Percentiles rank a stretch among this genome's conserved stretches.
These are phyloP conservation scores for Amyelois transitella DNA, from an alignment of 1,140 invertebrate species.

Conservation along the genomic window DNA sequence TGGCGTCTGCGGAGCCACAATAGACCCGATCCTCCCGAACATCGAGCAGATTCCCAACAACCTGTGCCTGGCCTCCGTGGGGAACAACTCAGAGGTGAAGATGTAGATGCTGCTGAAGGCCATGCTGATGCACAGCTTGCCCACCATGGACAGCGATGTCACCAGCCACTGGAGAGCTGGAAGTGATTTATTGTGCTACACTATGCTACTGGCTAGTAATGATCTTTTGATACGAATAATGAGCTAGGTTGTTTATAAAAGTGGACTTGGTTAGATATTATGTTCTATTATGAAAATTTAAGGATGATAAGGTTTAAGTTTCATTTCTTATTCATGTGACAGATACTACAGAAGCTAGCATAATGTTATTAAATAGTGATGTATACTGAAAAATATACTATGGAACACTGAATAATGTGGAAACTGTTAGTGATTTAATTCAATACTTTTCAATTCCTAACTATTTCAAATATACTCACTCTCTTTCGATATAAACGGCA, in stretches of 20 bases:
- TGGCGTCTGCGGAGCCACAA: constrained; percentile 79
- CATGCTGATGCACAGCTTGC: constrained; percentile 79
- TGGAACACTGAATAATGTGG: too few relatives aligned
- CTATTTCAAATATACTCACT: constrained; percentile 34
- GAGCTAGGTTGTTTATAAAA: neutral
- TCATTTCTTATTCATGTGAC: neutral
- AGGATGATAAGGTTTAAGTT: too few relatives aligned
- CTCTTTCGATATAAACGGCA: constrained; percentile 40
- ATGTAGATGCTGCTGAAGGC: constrained; percentile 79
- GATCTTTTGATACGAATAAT: neutral
- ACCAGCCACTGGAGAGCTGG: constrained; percentile 47
- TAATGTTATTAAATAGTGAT: too few relatives aligned
- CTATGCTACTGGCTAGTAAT: constrained; percentile 17
- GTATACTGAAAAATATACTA: too few relatives aligned
- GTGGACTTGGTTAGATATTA: neutral
- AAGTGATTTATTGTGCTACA: constrained; percentile 7
- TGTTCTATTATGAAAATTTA: too few relatives aligned
- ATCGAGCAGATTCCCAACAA: constrained; percentile 80
- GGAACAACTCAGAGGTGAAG: constrained; percentile 82
- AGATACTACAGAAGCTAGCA: neutral
- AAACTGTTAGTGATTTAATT: too few relatives aligned
- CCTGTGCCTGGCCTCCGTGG: constrained; percentile 78
- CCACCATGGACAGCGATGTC: constrained; percentile 61
- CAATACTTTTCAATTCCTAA: too few relatives aligned
- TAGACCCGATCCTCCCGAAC: constrained; percentile 79